Percentiles rank a stretch among this genome's conserved stretches.
phyloP scores from a whole-genome alignment of 2,113 vertebrate species.

The Peromyscus californicus region DNA sequence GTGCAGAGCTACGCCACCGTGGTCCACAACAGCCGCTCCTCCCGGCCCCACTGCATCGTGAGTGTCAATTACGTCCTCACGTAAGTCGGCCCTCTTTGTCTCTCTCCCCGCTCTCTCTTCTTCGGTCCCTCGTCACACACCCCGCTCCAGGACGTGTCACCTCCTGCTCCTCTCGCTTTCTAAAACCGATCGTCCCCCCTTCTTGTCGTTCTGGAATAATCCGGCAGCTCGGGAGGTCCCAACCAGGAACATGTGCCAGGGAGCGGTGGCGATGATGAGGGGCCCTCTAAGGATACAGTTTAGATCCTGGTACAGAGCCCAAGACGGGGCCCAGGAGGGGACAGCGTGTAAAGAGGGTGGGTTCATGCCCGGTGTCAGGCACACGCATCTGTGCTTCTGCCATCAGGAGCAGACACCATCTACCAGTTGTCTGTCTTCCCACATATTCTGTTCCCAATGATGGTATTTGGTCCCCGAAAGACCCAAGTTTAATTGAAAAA shows the following conservation, averaged over 20 bases:
- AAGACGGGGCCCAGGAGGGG: background rate
- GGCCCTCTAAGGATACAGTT: background rate
- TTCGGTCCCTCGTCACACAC: background rate
- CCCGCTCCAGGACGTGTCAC: fast-evolving
- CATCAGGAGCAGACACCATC: background rate
- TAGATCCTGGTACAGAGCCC: background rate
- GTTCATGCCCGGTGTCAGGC: fast-evolving
- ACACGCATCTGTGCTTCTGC: too few species aligned
- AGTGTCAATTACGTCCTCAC: constrained; percentile 98
- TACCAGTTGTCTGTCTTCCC: background rate
- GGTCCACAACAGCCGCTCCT: constrained; percentile 97
- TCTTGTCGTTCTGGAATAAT: background rate
- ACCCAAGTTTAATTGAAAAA: background rate
- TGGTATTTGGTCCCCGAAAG: background rate
- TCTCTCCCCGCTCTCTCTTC: constrained; percentile 65
- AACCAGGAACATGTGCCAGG: fast-evolving
- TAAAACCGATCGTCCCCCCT: constrained; percentile 51
- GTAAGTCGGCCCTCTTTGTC: constrained; percentile 91
- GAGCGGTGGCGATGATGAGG: fast-evolving
- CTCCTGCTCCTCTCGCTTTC: background rate
- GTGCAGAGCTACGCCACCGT: constrained; percentile 97
- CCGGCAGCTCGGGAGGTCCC: background rate
- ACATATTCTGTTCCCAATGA: background rate
- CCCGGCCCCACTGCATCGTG: constrained; percentile 97
- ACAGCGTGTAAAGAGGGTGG: background rate